These are phyloP conservation scores for Seira ritae DNA, from an alignment of 2,888 invertebrate species.

Conservation along the genomic window DNA sequence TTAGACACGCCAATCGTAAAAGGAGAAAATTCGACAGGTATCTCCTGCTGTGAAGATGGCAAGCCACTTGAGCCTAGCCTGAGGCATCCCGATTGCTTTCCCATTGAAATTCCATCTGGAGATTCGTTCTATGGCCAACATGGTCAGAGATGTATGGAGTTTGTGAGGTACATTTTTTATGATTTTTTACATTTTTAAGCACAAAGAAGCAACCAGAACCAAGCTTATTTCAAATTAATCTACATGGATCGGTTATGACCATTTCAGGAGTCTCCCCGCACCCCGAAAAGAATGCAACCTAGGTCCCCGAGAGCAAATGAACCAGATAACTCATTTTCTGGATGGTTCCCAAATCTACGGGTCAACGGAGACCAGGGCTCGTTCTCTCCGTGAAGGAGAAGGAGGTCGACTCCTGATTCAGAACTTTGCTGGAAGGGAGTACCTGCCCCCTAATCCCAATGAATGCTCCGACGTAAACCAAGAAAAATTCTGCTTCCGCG, in stretches of 20 bases:
- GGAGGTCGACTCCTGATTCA: conserved; percentile 82
- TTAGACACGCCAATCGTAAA: conserved; percentile 70
- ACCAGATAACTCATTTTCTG: conserved; percentile 84
- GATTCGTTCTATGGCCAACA: conserved; percentile 76
- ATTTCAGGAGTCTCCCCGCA: conserved; percentile 75
- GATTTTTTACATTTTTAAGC: background rate
- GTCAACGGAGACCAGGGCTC: conserved; percentile 79
- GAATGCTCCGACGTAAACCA: conserved; percentile 80
- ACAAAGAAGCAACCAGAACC: too few relatives aligned
- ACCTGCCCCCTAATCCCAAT: conserved; percentile 82
- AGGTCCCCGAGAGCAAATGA: conserved; percentile 81
- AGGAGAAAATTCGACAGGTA: conserved; percentile 74
- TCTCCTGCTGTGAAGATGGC: conserved; percentile 76
- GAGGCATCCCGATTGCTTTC: conserved; percentile 75
- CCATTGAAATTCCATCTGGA: conserved; percentile 75
- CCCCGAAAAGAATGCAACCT: conserved; percentile 77
- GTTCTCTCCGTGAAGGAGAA: conserved; percentile 79
- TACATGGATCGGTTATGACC: too few relatives aligned
- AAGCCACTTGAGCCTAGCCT: conserved; percentile 68
- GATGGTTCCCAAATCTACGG: conserved; percentile 86
- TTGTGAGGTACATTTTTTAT: conserved; percentile 74
- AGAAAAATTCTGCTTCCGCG: conserved; percentile 64
- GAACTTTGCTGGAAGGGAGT: conserved; percentile 79
- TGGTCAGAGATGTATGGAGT: conserved; percentile 77
- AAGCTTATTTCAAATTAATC: too few relatives aligned